phyloP scores from a whole-genome alignment of 2,888 invertebrate genomes.

The Drosophila fungiperda region DNA sequence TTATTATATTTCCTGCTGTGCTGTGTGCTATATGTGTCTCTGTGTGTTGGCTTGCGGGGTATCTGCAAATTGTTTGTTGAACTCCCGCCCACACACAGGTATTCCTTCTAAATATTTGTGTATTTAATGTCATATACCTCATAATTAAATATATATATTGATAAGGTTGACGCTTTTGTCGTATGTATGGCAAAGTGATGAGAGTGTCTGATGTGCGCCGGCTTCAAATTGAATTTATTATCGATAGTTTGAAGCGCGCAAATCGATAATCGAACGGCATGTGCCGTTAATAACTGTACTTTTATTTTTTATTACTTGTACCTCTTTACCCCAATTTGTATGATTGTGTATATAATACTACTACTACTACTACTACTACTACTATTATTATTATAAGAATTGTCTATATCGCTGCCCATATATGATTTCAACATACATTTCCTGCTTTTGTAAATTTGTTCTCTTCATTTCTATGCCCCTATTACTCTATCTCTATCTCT shows the following conservation, averaged over 20 bases:
- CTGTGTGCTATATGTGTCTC: not conserved
- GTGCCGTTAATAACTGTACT: slow-evolving; percentile 27
- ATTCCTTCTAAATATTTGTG: slow-evolving; percentile 5
- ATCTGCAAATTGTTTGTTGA: slow-evolving; percentile 21
- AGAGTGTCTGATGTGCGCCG: slow-evolving; percentile 3
- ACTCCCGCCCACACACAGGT: slow-evolving; percentile 1
- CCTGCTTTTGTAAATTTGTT: slow-evolving; percentile 15
- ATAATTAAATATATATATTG: slow-evolving; percentile 36
- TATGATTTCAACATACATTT: slow-evolving; percentile 23
- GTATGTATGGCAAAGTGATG: slow-evolving; percentile 27
- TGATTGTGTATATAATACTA: slow-evolving; percentile 39
- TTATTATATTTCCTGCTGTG: not conserved
- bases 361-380: not conserved
- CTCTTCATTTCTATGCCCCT: slow-evolving; percentile 25
- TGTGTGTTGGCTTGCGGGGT: slow-evolving; percentile 10
- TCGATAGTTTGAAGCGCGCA: slow-evolving; percentile 17
- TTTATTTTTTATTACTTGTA: slow-evolving; percentile 3
- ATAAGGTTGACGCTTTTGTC: slow-evolving; percentile 38
- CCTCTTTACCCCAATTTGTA: slow-evolving; percentile 23
- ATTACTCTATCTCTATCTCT: slow-evolving; percentile 24
- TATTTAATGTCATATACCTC: slow-evolving; percentile 20
- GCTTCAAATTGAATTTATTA: slow-evolving; percentile 13
- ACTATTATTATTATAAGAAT: slow-evolving; percentile 4
- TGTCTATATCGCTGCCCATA: slow-evolving; percentile 21
- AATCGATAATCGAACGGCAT: slow-evolving; percentile 20